Evolutionary conservation across 2,113 vertebrate genomes (phyloP), one percentile per base, ranked within the genome.

Genomic region (Gnathonemus longibarbis): DNA sequence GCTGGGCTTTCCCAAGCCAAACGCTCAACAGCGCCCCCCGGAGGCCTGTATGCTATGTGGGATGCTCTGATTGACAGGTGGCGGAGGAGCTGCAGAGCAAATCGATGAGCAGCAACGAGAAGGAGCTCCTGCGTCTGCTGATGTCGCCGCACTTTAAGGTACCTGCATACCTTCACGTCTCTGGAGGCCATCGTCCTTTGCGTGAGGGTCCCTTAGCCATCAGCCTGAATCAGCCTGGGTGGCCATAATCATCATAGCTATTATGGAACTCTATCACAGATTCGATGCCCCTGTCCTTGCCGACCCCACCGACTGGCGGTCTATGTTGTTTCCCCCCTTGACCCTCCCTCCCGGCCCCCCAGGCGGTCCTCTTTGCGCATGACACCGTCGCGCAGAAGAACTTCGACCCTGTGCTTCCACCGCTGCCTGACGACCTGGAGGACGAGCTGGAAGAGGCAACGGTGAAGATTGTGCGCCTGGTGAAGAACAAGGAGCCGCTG

Each of bases 401-500:
- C 91, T 99, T 99, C 87, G 98, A 98, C 92, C 98, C 98, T 0
- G 96, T 98, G 89, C 96, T 99, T 77, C 98, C 98, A 10, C 98
- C 98, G 70, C 95, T 99, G 1, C 98, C 98, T 0, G 97, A 98
- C 15, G 97, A 98, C 92, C 95, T 98, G 0, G 97, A 97, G 0
- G 98, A 98, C 3, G 98, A 99, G 91, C 96, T 99, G 92, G 97
- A 99, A 50, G 98, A 99, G 91, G 98, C 99, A 92, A 99, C 98
- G 0, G 97, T 99, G 94, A 99, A 99, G 96, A 99, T 99, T 0
- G 97, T 99, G 86, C 96, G 97, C 0, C 95, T 99, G 90, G 98
- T 99, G 92, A 99, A 99, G 94, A 99, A 98, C 94, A 99, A 98
- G 93, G 98, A 99, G 89, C 98, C 98, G 1, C 92, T 99, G 97